These are phyloP conservation scores for Ceyx melanurus DNA, from an alignment of 2,113 vertebrate species.

Conservation along the genomic window DNA sequence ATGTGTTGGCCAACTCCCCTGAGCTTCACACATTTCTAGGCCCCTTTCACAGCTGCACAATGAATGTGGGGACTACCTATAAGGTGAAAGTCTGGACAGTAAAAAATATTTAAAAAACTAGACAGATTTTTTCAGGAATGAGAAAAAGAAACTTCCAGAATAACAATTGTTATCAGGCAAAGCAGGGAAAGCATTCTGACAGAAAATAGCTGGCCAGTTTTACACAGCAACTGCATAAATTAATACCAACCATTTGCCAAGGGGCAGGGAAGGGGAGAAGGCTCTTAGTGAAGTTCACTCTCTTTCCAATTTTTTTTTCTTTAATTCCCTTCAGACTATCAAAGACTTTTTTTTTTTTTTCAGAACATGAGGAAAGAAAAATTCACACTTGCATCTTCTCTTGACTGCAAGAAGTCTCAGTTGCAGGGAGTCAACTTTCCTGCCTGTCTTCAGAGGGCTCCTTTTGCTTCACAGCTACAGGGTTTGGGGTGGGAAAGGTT, in stretches of 20 bases:
- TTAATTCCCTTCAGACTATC: slow-evolving; percentile 36
- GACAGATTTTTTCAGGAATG: not conserved
- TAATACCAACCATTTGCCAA: not conserved
- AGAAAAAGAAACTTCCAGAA: not conserved
- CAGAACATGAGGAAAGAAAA: slow-evolving; percentile 11
- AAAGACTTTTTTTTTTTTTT: slow-evolving; percentile 7
- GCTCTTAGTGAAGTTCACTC: slow-evolving; percentile 1
- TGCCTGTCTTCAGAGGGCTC: slow-evolving; percentile 26
- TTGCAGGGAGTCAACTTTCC: not conserved
- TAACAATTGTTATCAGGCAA: not conserved
- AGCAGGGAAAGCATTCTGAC: not conserved
- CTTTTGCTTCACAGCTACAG: slow-evolving; percentile 4
- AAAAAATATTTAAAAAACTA: not conserved
- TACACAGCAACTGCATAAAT: not conserved
- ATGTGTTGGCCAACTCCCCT: not conserved
- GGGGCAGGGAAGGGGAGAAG: not conserved
- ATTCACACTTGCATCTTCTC: not conserved
- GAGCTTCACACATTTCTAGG: not conserved
- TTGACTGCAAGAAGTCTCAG: slow-evolving; percentile 12
- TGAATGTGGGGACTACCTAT: not conserved
- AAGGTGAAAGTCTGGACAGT: not conserved
- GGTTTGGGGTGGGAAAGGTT: not conserved
- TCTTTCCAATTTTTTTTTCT: not conserved
- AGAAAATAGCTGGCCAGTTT: not conserved
- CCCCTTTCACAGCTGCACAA: not conserved